Evolutionary conservation across 64 coral and sea anemone species (phyloP), one percentile per base, ranked within the genome.

Genomic region (Stylophora pistillata): DNA sequence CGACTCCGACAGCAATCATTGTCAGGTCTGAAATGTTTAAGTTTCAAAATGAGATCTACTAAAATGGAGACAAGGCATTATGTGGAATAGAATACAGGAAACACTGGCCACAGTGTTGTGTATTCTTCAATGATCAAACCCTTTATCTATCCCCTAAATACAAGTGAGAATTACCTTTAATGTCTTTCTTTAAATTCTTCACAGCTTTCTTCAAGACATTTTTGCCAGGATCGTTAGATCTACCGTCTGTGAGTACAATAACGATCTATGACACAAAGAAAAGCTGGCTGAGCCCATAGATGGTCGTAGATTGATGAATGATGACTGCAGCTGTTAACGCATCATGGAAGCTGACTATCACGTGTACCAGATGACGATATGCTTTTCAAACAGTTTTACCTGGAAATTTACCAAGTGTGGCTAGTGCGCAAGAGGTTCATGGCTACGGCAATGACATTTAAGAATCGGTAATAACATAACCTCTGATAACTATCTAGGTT

Each of bases 171-270:
- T 47, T 81, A 92, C 91, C 91, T 72, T 53, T 55, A 15, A 93
- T 93, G 32, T 81, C 74, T 12, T 87, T 28, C 30, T 93, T 93
- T 10, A 93, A 59, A 34, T 78, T 32, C 47, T 33, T 56, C 4
- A 74, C 91, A 10, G 32, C 74, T 0, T 30, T 27, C 23, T 73
- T 20, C 5, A 88, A 69, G 21, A 1, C 73, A 7, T 4, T n/a
- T n/a, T n/a, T n/a, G n/a, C n/a, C 0, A 15, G 58, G 52, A 12
- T 81, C 76, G 85, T 88, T 81, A 2, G 91, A 93, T 57, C 82
- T 53, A 20, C 91, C 91, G 56, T 93, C 91, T 54, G 91, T 93
- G 1, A 93, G 85, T n/a, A 93, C 32, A 55, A 93, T 56, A 20
- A 93, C 85, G 17, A 93, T 88, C 58, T 91, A 84, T 68, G 54